Percentiles rank a stretch among this genome's conserved stretches.
Evolutionary conservation across 1,140 invertebrate species (phyloP).

Genomic region (Trichogramma pretiosum): DNA sequence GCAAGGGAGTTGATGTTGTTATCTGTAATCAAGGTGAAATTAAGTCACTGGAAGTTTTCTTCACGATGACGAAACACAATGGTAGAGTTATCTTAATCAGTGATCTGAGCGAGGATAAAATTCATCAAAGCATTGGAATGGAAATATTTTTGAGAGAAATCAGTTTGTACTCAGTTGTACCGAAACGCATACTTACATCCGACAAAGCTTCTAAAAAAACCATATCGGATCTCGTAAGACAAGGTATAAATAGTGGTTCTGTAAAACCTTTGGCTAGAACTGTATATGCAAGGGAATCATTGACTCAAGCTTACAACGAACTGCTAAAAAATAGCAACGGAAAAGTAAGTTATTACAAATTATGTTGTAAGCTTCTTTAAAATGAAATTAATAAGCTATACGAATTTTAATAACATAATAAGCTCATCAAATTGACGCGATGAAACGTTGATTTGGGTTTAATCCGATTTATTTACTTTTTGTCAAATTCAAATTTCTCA

Average conservation of each 20-base stretch:
- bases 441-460: too few relatives aligned
- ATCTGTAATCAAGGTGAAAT: constrained; percentile 35
- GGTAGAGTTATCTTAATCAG: constrained; percentile 65
- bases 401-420: too few relatives aligned
- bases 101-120: constrained; percentile 53
- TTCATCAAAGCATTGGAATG: constrained; percentile 49
- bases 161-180: constrained; percentile 77
- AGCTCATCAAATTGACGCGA: too few relatives aligned
- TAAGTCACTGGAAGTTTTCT: constrained; percentile 48
- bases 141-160: constrained; percentile 70
- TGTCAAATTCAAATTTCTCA: too few relatives aligned
- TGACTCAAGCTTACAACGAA: constrained; percentile 55
- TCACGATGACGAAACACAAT: constrained; percentile 53
- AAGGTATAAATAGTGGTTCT: constrained; percentile 58
- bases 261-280: constrained; percentile 54
- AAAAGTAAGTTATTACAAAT: constrained; percentile 18
- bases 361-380: not conserved
- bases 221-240: constrained; percentile 47
- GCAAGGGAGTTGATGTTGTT: constrained; percentile 58
- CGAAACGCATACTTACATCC: constrained; percentile 64
- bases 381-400: not conserved
- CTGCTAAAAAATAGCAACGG: constrained; percentile 14
- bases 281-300: constrained; percentile 52
- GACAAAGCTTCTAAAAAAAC: constrained; percentile 33
- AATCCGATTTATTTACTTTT: too few relatives aligned